These are phyloP conservation scores for Drosophila littoralis DNA, from an alignment of 1,140 invertebrate genomes.

Conservation along the genomic window DNA sequence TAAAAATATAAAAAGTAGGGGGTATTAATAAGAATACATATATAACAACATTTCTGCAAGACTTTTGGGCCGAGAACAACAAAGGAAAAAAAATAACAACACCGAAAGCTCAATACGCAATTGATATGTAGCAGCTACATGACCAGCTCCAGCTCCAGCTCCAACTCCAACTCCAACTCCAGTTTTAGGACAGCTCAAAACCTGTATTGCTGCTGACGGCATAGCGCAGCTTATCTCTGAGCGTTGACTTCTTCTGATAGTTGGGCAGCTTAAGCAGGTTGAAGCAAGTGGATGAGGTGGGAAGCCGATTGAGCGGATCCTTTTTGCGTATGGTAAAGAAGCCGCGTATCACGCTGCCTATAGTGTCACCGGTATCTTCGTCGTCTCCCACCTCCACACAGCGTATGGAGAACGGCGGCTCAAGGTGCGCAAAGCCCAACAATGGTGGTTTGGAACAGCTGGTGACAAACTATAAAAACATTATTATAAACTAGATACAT, in stretches of 20 bases:
- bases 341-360: constrained; percentile 96
- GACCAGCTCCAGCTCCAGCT: neutral
- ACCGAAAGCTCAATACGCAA: constrained; percentile 39
- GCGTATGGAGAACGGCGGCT: constrained; percentile 99
- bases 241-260: constrained; percentile 97
- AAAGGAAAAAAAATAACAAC: constrained; percentile 36
- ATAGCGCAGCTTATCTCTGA: constrained; percentile 98
- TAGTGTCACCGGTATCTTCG: constrained; percentile 91
- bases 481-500: neutral
- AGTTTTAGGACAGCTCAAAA: constrained; percentile 96
- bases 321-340: constrained; percentile 99
- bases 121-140: constrained; percentile 41
- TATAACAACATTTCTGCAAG: constrained; percentile 42
- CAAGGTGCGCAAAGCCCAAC: constrained; percentile 97
- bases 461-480: constrained; percentile 95
- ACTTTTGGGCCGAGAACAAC: constrained; percentile 5
- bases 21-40: constrained; percentile 12
- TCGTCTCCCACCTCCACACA: constrained; percentile 99
- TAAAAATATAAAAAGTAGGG: constrained; percentile 38
- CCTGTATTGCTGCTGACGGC: constrained; percentile 99
- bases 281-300: constrained; percentile 99
- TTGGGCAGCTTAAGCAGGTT: constrained; percentile 99
- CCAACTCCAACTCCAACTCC: neutral
- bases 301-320: constrained; percentile 97
- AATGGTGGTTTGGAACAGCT: constrained; percentile 98